Evolutionary conservation across 2,888 invertebrate species (phyloP).

Genomic region (Neoitamus cyanurus): DNA sequence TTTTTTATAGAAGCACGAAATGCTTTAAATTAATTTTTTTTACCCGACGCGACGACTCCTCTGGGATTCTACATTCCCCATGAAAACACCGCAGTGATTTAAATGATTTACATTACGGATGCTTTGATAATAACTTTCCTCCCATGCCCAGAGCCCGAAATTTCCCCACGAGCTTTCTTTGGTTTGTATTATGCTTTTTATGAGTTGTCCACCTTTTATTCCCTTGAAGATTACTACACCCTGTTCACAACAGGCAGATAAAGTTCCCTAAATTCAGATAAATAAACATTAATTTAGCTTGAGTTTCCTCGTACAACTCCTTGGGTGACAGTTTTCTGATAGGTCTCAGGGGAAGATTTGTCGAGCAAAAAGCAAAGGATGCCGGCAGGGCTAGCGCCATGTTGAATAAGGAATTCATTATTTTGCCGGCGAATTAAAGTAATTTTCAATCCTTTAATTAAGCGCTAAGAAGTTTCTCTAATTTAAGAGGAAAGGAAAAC

Average conservation of each 20-base stretch:
- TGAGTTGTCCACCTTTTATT: background rate
- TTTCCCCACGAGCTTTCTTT: background rate
- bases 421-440: background rate
- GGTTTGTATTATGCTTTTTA: background rate
- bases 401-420: background rate
- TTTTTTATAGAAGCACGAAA: background rate
- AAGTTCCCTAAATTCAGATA: conserved; percentile 1
- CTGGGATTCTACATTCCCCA: background rate
- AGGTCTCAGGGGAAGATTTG: background rate
- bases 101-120: conserved; percentile 1
- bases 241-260: background rate
- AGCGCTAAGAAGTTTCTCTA: background rate
- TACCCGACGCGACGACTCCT: background rate
- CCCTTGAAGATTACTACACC: background rate
- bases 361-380: background rate
- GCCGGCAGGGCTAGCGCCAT: background rate
- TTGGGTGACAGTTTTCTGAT: conserved; percentile 1
- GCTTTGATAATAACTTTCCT: background rate
- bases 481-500: background rate
- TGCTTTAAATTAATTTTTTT: background rate
- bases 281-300: conserved; percentile 1
- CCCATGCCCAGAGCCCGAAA: background rate
- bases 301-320: background rate
- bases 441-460: conserved; percentile 1
- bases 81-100: background rate